Percentiles rank a stretch among this genome's conserved stretches.
Conservation (phyloP, 2,888 invertebrate genomes). For the Thumatha senex region DNA sequence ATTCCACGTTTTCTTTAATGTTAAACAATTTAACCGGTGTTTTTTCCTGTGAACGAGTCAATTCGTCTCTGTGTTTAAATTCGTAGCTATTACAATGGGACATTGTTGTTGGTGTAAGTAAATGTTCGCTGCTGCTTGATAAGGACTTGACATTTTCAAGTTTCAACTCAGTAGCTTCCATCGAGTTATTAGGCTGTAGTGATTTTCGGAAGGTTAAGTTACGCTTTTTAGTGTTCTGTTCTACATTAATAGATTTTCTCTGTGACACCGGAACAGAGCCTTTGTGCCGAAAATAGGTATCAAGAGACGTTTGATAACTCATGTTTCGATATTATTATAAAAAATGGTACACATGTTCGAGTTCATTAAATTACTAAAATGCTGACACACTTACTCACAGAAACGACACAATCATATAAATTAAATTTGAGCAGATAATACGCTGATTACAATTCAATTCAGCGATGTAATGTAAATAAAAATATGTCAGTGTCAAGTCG, state of each 20-base stretch:
- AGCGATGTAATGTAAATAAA: no score
- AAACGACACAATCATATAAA: no score
- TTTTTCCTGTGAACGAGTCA: not conserved
- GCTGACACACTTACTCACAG: no score
- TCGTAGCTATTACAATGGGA: not conserved
- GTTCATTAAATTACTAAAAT: no score
- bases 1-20: not conserved
- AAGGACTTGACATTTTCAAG: slow-evolving; percentile 44
- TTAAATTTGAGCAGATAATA: no score
- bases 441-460: no score
- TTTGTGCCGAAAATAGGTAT: slow-evolving; percentile 40
- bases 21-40: not conserved
- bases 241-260: slow-evolving; percentile 17
- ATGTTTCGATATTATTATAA: not conserved
- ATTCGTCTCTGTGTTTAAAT: not conserved
- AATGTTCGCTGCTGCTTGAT: slow-evolving; percentile 36
- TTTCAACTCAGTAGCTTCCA: slow-evolving; percentile 15
- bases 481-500: no score
- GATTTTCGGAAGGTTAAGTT: slow-evolving; percentile 43
- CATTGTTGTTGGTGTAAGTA: not conserved
- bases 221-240: slow-evolving; percentile 39
- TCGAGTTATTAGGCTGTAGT: slow-evolving; percentile 35
- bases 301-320: slow-evolving; percentile 20
- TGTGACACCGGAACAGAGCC: slow-evolving; percentile 16
- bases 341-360: not conserved